A percentile compares a stretch with the other conserved stretches of the same genome.
phyloP scores from a whole-genome alignment of 1,140 invertebrate species.

The Tetramorium simillimum region DNA sequence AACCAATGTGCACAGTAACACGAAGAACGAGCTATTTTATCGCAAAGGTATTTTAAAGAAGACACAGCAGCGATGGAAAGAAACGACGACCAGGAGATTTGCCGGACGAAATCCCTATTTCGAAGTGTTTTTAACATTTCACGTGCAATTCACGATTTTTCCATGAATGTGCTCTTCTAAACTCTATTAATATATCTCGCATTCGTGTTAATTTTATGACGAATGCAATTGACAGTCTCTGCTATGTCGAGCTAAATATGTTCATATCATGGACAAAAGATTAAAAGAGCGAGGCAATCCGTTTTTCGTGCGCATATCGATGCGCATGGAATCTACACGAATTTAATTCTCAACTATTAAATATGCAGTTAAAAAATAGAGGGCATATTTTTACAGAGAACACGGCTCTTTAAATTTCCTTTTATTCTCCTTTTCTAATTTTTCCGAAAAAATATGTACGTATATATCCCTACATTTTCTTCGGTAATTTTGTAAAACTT shows the following conservation, averaged over 20 bases:
- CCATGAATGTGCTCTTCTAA: no score
- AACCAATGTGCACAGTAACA: conserved; percentile 75
- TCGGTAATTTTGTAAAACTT: background rate
- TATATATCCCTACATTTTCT: background rate
- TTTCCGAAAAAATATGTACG: background rate
- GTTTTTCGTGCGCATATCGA: conserved; percentile 16
- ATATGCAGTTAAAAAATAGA: background rate
- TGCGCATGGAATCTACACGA: background rate
- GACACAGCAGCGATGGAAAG: background rate
- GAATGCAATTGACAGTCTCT: conserved; percentile 20
- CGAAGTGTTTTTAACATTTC: conserved; percentile 11
- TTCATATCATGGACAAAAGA: conserved; percentile 11
- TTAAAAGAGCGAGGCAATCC: background rate
- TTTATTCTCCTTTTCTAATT: background rate
- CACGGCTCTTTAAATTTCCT: background rate
- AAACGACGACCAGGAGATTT: conserved; percentile 1
- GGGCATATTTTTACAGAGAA: background rate
- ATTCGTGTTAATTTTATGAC: conserved; percentile 1
- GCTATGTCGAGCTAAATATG: background rate
- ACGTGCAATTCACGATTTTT: background rate
- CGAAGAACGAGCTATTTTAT: conserved; percentile 43
- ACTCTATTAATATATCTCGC: conserved; percentile 24
- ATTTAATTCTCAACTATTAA: background rate
- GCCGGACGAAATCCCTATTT: background rate
- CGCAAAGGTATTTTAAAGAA: conserved; percentile 51